phyloP scores from a whole-genome alignment of 2,797 vertebrate genomes.

The Oreortyx pictus region DNA sequence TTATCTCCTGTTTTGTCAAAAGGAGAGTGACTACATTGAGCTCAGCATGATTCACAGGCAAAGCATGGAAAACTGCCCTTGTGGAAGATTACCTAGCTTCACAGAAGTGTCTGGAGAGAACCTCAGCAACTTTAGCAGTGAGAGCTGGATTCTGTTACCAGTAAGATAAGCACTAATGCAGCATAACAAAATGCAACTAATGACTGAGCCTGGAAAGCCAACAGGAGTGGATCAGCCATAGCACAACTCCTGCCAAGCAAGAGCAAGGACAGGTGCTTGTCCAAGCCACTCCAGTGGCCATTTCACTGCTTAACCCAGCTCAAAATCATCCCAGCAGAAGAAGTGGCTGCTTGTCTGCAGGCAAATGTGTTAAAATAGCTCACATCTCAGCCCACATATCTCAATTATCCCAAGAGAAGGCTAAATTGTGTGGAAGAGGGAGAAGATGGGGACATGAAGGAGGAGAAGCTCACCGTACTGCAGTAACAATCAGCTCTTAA shows the following conservation, averaged over 20 bases:
- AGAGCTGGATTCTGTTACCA: background rate
- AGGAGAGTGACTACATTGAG: background rate
- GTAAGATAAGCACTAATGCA: background rate
- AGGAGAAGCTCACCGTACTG: background rate
- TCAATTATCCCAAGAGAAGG: background rate
- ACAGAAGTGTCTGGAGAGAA: background rate
- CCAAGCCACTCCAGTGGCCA: background rate
- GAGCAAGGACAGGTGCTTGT: accelerated
- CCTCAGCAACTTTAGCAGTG: background rate
- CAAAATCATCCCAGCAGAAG: background rate
- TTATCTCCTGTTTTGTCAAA: slow-evolving; percentile 58
- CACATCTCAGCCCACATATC: accelerated
- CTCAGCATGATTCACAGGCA: slow-evolving; percentile 39
- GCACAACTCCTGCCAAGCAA: background rate
- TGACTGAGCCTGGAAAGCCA: background rate
- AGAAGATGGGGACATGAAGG: background rate
- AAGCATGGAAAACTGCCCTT: slow-evolving; percentile 7
- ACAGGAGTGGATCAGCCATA: background rate
- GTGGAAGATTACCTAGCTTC: background rate
- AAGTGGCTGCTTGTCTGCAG: background rate
- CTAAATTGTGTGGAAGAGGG: background rate
- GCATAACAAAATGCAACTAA: background rate
- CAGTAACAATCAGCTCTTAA: background rate
- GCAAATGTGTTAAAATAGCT: background rate
- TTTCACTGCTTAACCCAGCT: background rate